Evolutionary conservation across 1,140 invertebrate species (phyloP), one percentile per base, ranked within the genome.

Genomic region (Plectrocnemia conspersa): DNA sequence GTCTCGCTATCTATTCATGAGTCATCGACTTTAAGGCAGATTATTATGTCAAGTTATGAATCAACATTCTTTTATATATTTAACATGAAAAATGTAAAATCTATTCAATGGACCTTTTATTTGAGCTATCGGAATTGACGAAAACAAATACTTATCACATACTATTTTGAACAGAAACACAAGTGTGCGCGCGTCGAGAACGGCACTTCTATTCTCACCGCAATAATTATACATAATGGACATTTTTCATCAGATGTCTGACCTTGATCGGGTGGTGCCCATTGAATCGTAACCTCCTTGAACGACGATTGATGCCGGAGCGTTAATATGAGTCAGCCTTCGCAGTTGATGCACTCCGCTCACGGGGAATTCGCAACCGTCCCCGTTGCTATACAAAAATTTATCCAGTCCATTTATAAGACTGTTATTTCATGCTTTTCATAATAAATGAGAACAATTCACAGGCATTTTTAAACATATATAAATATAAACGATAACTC

Each of bases 261-360:
- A 90, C 86, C 88, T 89, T 78, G 83, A 84, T 66, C 81, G 81
- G 65, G 88, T 91, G 72, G 81, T 87, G 71, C 89, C 90, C 89
- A 93, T 92, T 61, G 90, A 90, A 77, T 91, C 82, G 82, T 93
- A 93, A 64, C 79, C 79, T 77, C 79, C 81, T 13, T 49, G 50
- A 27, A 44, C 52, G 27, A 36, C 27, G 23, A 19, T 21, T 22
- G 21, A 24, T 10, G 45, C 52, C 2, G 45, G 5, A 1, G 52
- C 16, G 65, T 73, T 75, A 63, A 72, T 68, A 63, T 72, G 72
- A 19, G 64, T 67, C 65, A 73, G 70, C 64, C 72, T 66, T 65
- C 70, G 67, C 58, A 73, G 72, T 67, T 84, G 80, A 67, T 83
- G 83, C 68, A 85, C 82, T 60, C 83, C 81, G 54, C 88, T 83